These are phyloP conservation scores for Gastracanthus pulcherrimus DNA, from an alignment of 2,888 invertebrate species.

Conservation along the genomic window DNA sequence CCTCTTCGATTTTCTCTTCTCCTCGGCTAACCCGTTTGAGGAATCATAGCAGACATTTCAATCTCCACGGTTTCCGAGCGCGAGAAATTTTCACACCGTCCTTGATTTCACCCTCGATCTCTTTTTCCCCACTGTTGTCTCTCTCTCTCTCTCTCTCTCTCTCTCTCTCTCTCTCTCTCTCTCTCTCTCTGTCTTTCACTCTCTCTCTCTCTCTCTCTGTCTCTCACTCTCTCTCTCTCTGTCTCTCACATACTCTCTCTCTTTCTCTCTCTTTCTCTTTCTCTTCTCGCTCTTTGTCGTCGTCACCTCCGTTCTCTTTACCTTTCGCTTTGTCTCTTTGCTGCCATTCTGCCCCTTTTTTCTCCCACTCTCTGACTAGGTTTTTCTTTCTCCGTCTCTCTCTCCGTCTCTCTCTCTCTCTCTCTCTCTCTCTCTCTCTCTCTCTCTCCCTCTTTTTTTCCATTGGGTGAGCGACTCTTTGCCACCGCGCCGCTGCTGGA, in stretches of 20 bases:
- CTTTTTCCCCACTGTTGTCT: not conserved
- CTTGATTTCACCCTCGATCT: conserved; percentile 17
- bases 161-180: not conserved
- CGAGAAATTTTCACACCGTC: conserved; percentile 21
- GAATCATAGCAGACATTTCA: conserved; percentile 32
- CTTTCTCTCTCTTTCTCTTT: not conserved
- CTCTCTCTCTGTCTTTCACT: not conserved
- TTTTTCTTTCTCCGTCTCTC: not conserved
- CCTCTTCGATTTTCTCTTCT: not conserved
- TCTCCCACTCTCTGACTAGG: not conserved
- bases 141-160: not conserved
- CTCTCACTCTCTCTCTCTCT: not conserved
- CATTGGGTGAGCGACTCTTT: not conserved
- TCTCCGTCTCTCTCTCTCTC: not conserved
- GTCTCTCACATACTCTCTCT: not conserved
- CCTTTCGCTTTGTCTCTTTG: conserved; percentile 3
- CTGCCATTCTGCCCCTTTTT: not conserved
- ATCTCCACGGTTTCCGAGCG: conserved; percentile 11
- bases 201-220: not conserved
- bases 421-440: not conserved
- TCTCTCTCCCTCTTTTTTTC: not conserved
- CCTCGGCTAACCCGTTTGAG: not conserved
- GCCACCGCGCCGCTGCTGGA: not conserved
- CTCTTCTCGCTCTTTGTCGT: not conserved
- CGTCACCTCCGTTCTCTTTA: not conserved